Base-by-base conservation (phyloP, 2,797 vertebrate species). In the Fistularia commersonii region DNA sequence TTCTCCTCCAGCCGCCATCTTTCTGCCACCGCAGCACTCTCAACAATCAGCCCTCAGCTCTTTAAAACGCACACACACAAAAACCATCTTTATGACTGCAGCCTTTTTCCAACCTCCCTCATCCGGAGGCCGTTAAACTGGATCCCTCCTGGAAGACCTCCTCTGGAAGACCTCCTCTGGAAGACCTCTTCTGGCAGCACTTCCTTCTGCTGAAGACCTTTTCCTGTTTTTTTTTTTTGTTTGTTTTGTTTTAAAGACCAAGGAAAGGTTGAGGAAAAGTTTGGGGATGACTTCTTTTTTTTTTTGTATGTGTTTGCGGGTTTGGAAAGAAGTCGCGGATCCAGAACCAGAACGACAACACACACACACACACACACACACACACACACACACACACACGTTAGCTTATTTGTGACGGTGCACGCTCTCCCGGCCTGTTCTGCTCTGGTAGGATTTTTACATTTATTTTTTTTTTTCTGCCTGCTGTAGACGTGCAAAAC, bases 221-320 rank as follows among this genome's bases (percentile, higher is more conserved):
- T 9, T 5, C 32, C 32, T 7, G 23, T 33, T 32, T 46, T 33
- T 31, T 14, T 8, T 3, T 40, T 47, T 7, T n/a, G n/a, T n/a
- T n/a, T 66, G 83, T 86, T 81, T 83, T 77, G 78, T 82, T 81
- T 76, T 80, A 74, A 83, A 80, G 72, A 69, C 68, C 74, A 73
- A 71, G 66, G 70, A 76, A 77, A 67, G 69, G 69, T 61, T 58
- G 55, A 38, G 42, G 45, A 55, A 45, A 76, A 77, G 62, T 57
- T 70, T 69, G 66, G 68, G 66, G n/a, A n/a, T n/a, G n/a, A n/a
- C n/a, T n/a, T n/a, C n/a, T n/a, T n/a, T n/a, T n/a, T n/a, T n/a
- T n/a, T n/a, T n/a, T n/a, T n/a, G n/a, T n/a, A n/a, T n/a, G n/a
- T n/a, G n/a, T n/a, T n/a, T n/a, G n/a, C n/a, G n/a, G n/a, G n/a